Evolutionary conservation across 2,888 invertebrate genomes (phyloP).

Genomic region (Endomychus coccineus): DNA sequence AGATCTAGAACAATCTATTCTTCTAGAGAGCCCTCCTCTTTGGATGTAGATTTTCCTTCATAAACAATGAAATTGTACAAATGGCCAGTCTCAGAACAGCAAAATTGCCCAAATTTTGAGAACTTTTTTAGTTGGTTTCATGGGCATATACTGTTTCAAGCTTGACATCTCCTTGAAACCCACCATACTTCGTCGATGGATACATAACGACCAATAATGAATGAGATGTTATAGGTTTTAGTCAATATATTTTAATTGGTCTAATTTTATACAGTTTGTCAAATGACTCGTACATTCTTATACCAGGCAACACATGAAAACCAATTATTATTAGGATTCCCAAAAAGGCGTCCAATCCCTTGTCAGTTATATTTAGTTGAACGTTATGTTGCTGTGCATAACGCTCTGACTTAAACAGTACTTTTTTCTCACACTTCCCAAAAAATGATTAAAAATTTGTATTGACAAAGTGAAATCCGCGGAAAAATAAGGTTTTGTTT

Average conservation of each 20-base stretch:
- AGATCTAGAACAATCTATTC: neutral
- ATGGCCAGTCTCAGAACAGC: constrained; percentile 19
- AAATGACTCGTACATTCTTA: constrained; percentile 12
- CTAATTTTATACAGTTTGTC: constrained; percentile 23
- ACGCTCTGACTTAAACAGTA: too few relatives aligned
- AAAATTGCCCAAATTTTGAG: constrained; percentile 25
- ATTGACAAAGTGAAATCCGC: too few relatives aligned
- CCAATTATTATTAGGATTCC: constrained; percentile 10
- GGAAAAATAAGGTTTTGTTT: too few relatives aligned
- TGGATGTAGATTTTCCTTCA: constrained; percentile 13
- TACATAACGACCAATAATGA: constrained; percentile 14
- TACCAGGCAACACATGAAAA: constrained; percentile 7
- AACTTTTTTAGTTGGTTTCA: constrained; percentile 23
- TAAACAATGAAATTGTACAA: constrained; percentile 18
- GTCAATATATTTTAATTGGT: constrained; percentile 14
- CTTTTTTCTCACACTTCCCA: too few relatives aligned
- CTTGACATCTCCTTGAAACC: constrained; percentile 23
- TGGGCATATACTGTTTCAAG: constrained; percentile 26
- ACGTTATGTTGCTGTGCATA: neutral
- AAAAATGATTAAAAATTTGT: too few relatives aligned
- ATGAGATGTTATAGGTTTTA: constrained; percentile 13
- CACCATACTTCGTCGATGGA: constrained; percentile 22
- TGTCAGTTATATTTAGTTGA: neutral
- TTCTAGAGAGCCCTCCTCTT: neutral
- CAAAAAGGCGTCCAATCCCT: constrained; percentile 8